phyloP scores from a whole-genome alignment of 2,797 vertebrate species.

The Spinibarbus caldwelli region DNA sequence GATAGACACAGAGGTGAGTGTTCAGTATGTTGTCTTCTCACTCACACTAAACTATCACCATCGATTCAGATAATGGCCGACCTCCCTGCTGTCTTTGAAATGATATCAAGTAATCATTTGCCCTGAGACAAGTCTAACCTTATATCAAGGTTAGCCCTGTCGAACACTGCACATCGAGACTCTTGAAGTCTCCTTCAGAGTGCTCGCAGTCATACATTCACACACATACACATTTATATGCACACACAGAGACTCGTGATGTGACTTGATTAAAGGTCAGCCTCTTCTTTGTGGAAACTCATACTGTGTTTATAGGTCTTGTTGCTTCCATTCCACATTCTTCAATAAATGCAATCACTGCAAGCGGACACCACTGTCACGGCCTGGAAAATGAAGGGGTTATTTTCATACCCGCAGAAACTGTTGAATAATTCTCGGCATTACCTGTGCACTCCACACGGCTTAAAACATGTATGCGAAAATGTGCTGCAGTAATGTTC shows the following conservation, averaged over 20 bases:
- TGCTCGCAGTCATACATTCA: background rate
- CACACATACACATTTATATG: constrained; percentile 25
- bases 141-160: constrained; percentile 52
- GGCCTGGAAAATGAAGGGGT: constrained; percentile 6
- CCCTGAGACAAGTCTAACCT: constrained; percentile 53
- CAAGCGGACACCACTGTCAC: background rate
- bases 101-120: constrained; percentile 46
- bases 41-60: constrained; percentile 63
- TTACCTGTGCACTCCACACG: constrained; percentile 36
- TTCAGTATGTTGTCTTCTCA: constrained; percentile 44
- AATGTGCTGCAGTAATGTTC: constrained; percentile 9
- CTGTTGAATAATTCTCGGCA: constrained; percentile 31
- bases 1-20: constrained; percentile 32
- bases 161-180: constrained; percentile 34
- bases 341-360: constrained; percentile 37
- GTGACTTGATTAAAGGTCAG: constrained; percentile 50
- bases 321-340: constrained; percentile 33
- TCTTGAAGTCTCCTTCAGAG: constrained; percentile 29
- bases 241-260: constrained; percentile 16
- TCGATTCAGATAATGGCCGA: constrained; percentile 63
- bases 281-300: constrained; percentile 37
- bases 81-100: constrained; percentile 51
- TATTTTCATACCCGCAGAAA: constrained; percentile 32
- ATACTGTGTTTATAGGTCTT: constrained; percentile 10
- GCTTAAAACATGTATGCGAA: background rate